Evolutionary conservation across 2,797 vertebrate species (phyloP).

Genomic region (Numenius phaeopus): DNA sequence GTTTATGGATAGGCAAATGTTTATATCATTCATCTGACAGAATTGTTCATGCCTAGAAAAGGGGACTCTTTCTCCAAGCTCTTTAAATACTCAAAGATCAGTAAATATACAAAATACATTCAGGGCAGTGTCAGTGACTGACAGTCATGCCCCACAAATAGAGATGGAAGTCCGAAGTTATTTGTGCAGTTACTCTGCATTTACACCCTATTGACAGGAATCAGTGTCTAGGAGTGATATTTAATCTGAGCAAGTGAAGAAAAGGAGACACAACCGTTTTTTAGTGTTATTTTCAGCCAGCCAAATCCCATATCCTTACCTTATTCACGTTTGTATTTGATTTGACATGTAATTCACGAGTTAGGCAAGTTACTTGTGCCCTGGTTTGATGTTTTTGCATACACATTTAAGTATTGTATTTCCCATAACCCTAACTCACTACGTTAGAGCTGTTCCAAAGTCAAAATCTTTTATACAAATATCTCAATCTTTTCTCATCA

Average conservation of each 20-base stretch:
- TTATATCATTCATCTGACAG: not conserved
- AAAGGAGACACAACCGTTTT: not conserved
- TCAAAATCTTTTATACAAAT: not conserved
- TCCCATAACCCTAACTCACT: not conserved
- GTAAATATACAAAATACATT: not conserved
- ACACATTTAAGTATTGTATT: not conserved
- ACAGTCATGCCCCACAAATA: not conserved
- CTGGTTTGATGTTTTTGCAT: not conserved
- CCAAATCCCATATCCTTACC: not conserved
- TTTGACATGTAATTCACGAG: not conserved
- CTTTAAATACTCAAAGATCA: not conserved
- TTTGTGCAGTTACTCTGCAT: not conserved
- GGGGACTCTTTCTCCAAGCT: not conserved
- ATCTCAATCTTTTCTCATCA: slow-evolving; percentile 31
- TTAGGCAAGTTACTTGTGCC: not conserved
- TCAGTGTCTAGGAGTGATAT: not conserved
- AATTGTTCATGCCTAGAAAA: not conserved
- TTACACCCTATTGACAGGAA: not conserved
- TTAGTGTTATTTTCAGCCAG: not conserved
- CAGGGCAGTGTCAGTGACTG: not conserved
- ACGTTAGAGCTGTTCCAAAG: not conserved
- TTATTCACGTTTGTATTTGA: not conserved
- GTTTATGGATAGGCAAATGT: not conserved
- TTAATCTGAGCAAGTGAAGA: not conserved
- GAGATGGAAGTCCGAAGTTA: not conserved